Evolutionary conservation across 2,797 vertebrate species (phyloP).

Genomic region (Pipistrellus pipistrellus): DNA sequence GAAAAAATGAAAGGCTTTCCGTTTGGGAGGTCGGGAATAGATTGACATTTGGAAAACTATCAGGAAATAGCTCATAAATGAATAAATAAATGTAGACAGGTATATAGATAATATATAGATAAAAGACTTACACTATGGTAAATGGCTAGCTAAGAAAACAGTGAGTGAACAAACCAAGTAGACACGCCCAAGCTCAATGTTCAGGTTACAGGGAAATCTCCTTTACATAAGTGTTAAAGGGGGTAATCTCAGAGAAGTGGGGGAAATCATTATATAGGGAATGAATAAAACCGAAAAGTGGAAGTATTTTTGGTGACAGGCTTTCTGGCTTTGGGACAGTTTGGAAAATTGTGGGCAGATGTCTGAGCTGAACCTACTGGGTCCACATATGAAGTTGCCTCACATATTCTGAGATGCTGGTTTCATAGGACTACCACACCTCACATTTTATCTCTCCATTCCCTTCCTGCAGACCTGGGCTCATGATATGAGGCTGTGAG

Average conservation of each 20-base stretch:
- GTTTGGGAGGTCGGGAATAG: background rate
- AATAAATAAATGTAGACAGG: background rate
- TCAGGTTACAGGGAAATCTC: background rate
- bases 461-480: background rate
- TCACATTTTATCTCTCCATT: background rate
- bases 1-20: slow-evolving; percentile 37
- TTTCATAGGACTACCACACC: background rate
- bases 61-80: background rate
- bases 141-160: background rate
- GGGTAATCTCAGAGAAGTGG: background rate
- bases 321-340: background rate
- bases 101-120: background rate
- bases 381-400: background rate
- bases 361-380: background rate
- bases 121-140: background rate
- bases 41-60: slow-evolving; percentile 1
- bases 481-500: background rate
- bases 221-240: background rate
- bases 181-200: background rate
- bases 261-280: background rate
- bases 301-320: background rate
- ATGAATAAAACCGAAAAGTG: background rate
- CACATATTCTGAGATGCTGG: background rate
- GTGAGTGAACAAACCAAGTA: background rate
- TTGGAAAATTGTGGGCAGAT: background rate